A percentile compares a stretch with the other conserved stretches of the same genome.
phyloP scores from a whole-genome alignment of 2,797 vertebrate species.

The Poecile montanus region DNA sequence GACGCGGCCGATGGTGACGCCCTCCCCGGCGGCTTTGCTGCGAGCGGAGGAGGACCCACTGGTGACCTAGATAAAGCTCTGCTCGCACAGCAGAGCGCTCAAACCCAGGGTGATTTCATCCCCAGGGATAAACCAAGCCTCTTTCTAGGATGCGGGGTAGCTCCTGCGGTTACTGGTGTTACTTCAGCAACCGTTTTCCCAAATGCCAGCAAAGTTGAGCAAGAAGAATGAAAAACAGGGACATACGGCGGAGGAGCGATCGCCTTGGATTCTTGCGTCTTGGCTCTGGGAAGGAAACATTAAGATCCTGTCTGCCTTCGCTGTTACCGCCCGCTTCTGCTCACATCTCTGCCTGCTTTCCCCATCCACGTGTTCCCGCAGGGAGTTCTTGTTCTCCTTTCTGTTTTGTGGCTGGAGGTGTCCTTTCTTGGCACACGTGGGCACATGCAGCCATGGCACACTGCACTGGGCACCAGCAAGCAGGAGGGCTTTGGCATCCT shows the following conservation, averaged over 20 bases:
- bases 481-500: neutral
- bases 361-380: neutral
- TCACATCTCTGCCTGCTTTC: neutral
- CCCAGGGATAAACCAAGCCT: neutral
- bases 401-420: neutral
- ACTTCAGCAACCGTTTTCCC: conserved; percentile 9
- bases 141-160: conserved; percentile 46
- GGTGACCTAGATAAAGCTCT: conserved; percentile 33
- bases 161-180: neutral
- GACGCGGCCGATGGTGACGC: rapidly evolving
- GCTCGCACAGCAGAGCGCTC: neutral
- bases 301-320: conserved; percentile 9
- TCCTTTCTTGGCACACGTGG: neutral
- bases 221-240: conserved; percentile 31
- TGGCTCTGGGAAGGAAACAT: conserved; percentile 42
- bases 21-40: rapidly evolving
- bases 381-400: neutral
- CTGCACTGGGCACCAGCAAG: rapidly evolving
- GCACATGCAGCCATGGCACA: rapidly evolving
- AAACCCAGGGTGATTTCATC: neutral
- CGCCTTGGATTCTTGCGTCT: neutral
- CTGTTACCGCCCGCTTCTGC: neutral
- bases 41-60: neutral
- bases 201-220: conserved; percentile 8
- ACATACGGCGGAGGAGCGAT: neutral